A percentile compares a stretch with the other conserved stretches of the same genome.
Evolutionary conservation across 2,797 vertebrate genomes (phyloP).

Genomic region (Valencia hispanica): DNA sequence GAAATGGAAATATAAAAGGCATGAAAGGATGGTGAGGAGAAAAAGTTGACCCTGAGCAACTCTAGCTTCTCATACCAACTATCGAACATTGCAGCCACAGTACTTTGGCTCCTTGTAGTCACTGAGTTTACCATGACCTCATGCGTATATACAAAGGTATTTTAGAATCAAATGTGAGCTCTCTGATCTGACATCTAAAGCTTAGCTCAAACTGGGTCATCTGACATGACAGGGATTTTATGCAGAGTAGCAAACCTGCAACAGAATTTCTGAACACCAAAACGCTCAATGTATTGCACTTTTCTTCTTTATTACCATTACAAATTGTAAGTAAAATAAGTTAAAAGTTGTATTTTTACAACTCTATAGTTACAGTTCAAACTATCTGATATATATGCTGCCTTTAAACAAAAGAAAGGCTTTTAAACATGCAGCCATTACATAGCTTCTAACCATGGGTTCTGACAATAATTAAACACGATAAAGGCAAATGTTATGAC

Average conservation of each 20-base stretch:
- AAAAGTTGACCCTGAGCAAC: too few relatives aligned
- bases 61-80: too few relatives aligned
- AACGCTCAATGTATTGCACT: not conserved
- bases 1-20: too few relatives aligned
- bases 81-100: too few relatives aligned
- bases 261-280: not conserved
- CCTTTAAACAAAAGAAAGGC: not conserved
- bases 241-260: not conserved
- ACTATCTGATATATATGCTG: not conserved
- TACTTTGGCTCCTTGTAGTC: too few relatives aligned
- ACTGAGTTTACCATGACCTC: too few relatives aligned
- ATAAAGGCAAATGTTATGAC: not conserved
- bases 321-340: not conserved
- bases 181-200: not conserved
- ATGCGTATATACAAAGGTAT: not conserved
- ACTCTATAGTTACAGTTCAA: not conserved
- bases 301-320: not conserved
- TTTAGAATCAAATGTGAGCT: not conserved
- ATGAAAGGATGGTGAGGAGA: too few relatives aligned
- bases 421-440: not conserved
- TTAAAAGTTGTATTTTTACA: not conserved
- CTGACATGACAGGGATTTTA: not conserved
- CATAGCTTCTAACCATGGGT: not conserved
- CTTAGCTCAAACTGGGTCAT: not conserved
- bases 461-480: not conserved